Percentiles rank a stretch among this genome's conserved stretches.
These are phyloP conservation scores for Axinella damicornis DNA, from an alignment of 37 sponge, comb jelly and placozoan species.

Conservation along the genomic window DNA sequence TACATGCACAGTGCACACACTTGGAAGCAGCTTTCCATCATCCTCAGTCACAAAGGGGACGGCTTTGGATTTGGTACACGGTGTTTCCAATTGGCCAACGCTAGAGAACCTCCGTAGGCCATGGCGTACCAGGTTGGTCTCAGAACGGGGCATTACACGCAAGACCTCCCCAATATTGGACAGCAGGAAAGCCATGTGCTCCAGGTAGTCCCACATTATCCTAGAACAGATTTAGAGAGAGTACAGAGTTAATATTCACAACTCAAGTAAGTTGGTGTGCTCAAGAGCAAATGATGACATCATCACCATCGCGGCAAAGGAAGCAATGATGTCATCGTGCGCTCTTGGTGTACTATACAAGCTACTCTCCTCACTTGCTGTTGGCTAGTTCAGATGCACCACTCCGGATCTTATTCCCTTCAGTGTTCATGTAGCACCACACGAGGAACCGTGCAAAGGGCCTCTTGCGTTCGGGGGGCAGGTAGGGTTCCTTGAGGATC, in stretches of 20 bases:
- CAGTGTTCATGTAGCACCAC: slow-evolving; percentile 76
- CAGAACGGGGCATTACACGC: slow-evolving; percentile 2
- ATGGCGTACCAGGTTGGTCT: neutral
- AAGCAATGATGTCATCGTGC: no score
- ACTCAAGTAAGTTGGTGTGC: no score
- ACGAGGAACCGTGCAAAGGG: slow-evolving; percentile 78
- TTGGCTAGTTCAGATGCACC: slow-evolving; percentile 42
- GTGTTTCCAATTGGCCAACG: neutral
- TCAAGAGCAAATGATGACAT: no score
- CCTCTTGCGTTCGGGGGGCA: slow-evolving; percentile 52
- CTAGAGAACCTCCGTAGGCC: neutral
- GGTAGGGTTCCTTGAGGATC: slow-evolving; percentile 28
- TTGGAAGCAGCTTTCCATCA: slow-evolving; percentile 31
- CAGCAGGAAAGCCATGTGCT: slow-evolving; percentile 1
- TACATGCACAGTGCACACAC: neutral
- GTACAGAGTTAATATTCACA: no score
- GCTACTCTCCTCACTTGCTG: slow-evolving; percentile 31
- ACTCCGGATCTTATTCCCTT: slow-evolving; percentile 32
- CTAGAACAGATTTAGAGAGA: neutral
- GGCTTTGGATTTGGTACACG: neutral
- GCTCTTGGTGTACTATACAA: no score
- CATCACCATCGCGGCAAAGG: no score
- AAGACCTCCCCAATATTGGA: slow-evolving; percentile 3
- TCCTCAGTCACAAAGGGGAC: slow-evolving; percentile 21
- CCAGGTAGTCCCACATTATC: slow-evolving; percentile 48